Evolutionary conservation across 2,888 invertebrate genomes (phyloP).

Genomic region (Cyclophora albipunctata): DNA sequence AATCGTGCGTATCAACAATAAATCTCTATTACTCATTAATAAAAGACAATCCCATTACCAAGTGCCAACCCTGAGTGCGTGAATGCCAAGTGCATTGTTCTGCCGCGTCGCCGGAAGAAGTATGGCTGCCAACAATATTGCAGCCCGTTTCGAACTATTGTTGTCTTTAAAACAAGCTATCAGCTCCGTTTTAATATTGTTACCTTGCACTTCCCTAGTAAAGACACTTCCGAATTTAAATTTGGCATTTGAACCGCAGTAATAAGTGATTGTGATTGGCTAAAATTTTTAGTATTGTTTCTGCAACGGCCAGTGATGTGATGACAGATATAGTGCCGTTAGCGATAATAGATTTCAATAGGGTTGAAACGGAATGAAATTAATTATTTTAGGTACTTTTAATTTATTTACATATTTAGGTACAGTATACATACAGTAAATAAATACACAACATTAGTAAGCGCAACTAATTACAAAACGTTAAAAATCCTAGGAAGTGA

Average conservation of each 20-base stretch:
- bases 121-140: slow-evolving; percentile 46
- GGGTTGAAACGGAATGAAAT: too few species aligned
- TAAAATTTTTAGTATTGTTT: neutral
- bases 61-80: slow-evolving; percentile 36
- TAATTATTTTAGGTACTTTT: too few species aligned
- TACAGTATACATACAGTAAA: too few species aligned
- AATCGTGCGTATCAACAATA: neutral
- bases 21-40: slow-evolving; percentile 21
- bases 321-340: too few species aligned
- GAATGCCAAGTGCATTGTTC: slow-evolving; percentile 64
- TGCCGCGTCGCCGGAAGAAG: slow-evolving; percentile 32
- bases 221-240: slow-evolving; percentile 8
- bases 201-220: slow-evolving; percentile 8
- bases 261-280: neutral
- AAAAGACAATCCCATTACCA: slow-evolving; percentile 23
- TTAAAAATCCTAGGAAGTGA: neutral
- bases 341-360: too few species aligned
- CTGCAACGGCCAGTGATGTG: too few species aligned
- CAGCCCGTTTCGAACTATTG: slow-evolving; percentile 51
- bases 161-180: slow-evolving; percentile 19
- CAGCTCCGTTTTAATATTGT: neutral
- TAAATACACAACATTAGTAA: too few species aligned
- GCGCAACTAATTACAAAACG: too few species aligned
- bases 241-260: slow-evolving; percentile 8
- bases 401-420: too few species aligned